A percentile compares a stretch with the other conserved stretches of the same genome.
phyloP scores from a whole-genome alignment of 1,140 invertebrate species.

The Anagrus nilaparvatae region DNA sequence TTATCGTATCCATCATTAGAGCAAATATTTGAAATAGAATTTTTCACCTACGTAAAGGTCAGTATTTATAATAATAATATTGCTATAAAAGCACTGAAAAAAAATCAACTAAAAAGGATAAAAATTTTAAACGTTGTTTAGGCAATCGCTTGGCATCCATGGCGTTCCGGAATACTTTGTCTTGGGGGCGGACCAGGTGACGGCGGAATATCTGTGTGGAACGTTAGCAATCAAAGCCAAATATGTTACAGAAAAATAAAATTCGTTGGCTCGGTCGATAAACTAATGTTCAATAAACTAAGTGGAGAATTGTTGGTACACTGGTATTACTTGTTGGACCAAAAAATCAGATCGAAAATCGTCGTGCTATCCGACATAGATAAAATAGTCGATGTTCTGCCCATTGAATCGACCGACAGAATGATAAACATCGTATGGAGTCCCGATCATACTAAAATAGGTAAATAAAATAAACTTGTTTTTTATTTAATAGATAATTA shows the following conservation, averaged over 20 bases:
- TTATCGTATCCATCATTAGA: conserved; percentile 16
- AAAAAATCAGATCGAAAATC: conserved; percentile 14
- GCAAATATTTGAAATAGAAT: conserved; percentile 16
- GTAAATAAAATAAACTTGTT: conserved; percentile 14
- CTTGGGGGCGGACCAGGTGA: conserved; percentile 22
- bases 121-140: conserved; percentile 12
- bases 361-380: conserved; percentile 23
- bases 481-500: neutral
- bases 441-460: conserved; percentile 22
- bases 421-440: conserved; percentile 22
- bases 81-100: neutral
- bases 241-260: conserved; percentile 16
- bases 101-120: neutral
- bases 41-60: conserved; percentile 17
- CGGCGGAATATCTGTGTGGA: conserved; percentile 26
- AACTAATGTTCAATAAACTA: conserved; percentile 28
- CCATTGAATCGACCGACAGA: conserved; percentile 7
- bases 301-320: conserved; percentile 31
- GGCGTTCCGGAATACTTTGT: conserved; percentile 20
- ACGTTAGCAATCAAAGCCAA: conserved; percentile 18
- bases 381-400: conserved; percentile 24
- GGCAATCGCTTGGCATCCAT: conserved; percentile 31
- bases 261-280: conserved; percentile 20
- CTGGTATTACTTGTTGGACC: conserved; percentile 20
- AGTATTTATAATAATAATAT: neutral